Evolutionary conservation across 2,113 vertebrate genomes (phyloP).

Genomic region (Hiodon alosoides): DNA sequence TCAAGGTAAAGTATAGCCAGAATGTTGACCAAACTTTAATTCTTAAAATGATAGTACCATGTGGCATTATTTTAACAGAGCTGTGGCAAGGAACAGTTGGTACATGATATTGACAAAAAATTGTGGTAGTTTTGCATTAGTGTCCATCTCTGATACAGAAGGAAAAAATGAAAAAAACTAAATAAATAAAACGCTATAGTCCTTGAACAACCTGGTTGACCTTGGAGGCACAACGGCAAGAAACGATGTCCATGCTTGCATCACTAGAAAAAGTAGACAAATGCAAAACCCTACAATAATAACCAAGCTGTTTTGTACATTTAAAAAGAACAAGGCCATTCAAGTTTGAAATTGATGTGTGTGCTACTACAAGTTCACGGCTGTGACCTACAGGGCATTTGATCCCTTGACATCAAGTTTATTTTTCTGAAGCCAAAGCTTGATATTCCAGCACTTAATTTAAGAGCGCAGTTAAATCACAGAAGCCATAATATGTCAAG

Average conservation of each 20-base stretch:
- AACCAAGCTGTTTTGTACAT: slow-evolving; percentile 55
- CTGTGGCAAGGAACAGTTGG: too few relatives aligned
- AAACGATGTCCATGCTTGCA: neutral
- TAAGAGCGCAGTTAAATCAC: slow-evolving; percentile 98
- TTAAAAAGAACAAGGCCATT: slow-evolving; percentile 61
- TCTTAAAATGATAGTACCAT: too few relatives aligned
- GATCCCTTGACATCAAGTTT: slow-evolving; percentile 82
- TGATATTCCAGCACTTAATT: slow-evolving; percentile 99
- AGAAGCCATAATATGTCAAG: slow-evolving; percentile 98
- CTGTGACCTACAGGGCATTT: slow-evolving; percentile 73
- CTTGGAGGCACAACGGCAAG: neutral
- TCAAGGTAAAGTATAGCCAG: too few relatives aligned
- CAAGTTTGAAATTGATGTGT: slow-evolving; percentile 70
- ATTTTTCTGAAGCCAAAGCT: slow-evolving; percentile 89
- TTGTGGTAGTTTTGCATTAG: neutral
- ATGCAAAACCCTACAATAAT: slow-evolving; percentile 27
- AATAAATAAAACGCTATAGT: neutral
- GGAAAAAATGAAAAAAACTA: neutral
- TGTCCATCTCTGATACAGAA: neutral
- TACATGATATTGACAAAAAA: neutral
- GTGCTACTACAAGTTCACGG: slow-evolving; percentile 59
- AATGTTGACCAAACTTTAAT: too few relatives aligned
- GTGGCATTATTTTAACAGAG: too few relatives aligned
- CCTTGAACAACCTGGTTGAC: slow-evolving; percentile 23
- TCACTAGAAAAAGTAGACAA: slow-evolving; percentile 17